These are phyloP conservation scores for Himalopsyche kuldschensis DNA, from an alignment of 2,888 invertebrate species.

Conservation along the genomic window DNA sequence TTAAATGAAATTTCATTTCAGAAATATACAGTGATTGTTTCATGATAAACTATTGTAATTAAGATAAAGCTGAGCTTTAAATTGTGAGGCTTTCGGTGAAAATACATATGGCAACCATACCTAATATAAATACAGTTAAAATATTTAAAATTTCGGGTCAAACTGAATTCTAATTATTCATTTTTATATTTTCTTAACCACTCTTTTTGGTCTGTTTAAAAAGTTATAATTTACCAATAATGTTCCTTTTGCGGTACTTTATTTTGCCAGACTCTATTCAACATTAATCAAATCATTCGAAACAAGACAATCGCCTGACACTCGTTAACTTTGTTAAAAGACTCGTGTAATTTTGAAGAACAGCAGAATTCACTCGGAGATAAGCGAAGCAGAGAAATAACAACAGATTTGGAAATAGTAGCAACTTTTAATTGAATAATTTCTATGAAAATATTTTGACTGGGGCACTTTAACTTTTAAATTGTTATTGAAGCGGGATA, in stretches of 20 bases:
- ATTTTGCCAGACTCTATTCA: neutral
- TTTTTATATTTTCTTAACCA: too few relatives aligned
- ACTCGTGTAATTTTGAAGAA: slow-evolving; percentile 6
- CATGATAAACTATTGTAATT: too few relatives aligned
- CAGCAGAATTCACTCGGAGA: neutral
- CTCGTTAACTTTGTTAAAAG: slow-evolving; percentile 16
- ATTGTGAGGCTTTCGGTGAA: too few relatives aligned
- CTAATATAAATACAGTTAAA: too few relatives aligned
- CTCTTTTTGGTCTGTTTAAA: too few relatives aligned
- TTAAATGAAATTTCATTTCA: too few relatives aligned
- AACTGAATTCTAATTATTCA: too few relatives aligned
- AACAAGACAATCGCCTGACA: slow-evolving; percentile 10
- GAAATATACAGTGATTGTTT: too few relatives aligned
- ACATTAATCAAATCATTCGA: slow-evolving; percentile 16
- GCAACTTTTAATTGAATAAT: slow-evolving; percentile 33
- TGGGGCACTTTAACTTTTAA: slow-evolving; percentile 10
- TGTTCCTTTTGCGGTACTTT: neutral
- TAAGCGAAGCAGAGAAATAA: slow-evolving; percentile 10
- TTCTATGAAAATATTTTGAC: slow-evolving; percentile 23
- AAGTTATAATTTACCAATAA: neutral
- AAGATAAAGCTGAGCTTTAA: too few relatives aligned
- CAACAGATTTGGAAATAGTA: slow-evolving; percentile 29
- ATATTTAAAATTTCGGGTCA: too few relatives aligned
- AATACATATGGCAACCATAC: too few relatives aligned
- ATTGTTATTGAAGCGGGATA: neutral